phyloP scores from a whole-genome alignment of 1,140 invertebrate species.

The Notospermus geniculatus region DNA sequence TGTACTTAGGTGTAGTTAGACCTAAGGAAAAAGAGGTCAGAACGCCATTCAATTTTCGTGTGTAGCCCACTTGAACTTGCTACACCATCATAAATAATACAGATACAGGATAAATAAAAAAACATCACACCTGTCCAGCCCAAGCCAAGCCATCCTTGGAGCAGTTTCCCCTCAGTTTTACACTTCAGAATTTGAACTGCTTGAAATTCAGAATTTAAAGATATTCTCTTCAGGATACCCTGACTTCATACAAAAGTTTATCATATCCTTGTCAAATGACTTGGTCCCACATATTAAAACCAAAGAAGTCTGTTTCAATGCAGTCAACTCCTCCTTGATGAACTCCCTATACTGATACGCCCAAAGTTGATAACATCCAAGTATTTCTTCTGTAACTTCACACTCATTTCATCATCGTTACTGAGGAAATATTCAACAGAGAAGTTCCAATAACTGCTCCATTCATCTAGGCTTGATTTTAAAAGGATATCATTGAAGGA shows the following conservation, averaged over 20 bases:
- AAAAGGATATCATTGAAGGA: constrained; percentile 61
- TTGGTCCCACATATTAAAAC: constrained; percentile 57
- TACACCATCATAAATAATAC: too few species aligned
- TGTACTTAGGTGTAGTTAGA: too few species aligned
- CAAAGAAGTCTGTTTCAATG: constrained; percentile 24
- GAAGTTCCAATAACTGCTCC: constrained; percentile 68
- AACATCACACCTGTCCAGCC: too few species aligned
- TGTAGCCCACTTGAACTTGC: too few species aligned
- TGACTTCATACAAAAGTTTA: constrained; percentile 39
- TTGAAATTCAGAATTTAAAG: too few species aligned
- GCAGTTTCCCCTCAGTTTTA: too few species aligned
- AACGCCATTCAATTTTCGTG: too few species aligned
- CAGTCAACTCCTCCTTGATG: constrained; percentile 29
- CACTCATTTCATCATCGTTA: constrained; percentile 20
- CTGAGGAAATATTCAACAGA: constrained; percentile 62
- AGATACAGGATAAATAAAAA: too few species aligned
- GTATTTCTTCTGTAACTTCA: constrained; percentile 20
- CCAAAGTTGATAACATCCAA: constrained; percentile 28
- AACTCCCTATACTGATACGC: constrained; percentile 27
- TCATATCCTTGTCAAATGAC: constrained; percentile 54
- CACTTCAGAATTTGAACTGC: too few species aligned
- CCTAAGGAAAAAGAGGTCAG: too few species aligned
- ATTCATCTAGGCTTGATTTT: constrained; percentile 60
- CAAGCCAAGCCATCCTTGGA: too few species aligned
- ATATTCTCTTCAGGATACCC: constrained; percentile 10